Base-by-base conservation (phyloP, 2,797 vertebrate species). In the Megalops cyprinoides region DNA sequence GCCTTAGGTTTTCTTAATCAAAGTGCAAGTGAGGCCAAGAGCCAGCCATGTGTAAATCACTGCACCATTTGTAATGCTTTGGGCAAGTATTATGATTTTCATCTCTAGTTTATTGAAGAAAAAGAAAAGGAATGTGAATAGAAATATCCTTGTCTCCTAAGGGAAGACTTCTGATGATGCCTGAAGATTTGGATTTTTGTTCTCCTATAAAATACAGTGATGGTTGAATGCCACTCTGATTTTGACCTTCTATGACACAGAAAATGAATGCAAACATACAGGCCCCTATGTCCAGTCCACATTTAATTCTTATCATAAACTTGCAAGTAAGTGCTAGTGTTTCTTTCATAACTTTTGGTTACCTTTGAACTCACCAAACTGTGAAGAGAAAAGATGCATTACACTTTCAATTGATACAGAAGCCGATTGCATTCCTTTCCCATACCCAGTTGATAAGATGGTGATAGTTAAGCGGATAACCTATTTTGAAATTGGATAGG, bases 121-220 rank as follows among this genome's bases (percentile, higher is more conserved):
- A 55, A 49, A 55, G 53, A 58, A n/a, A 46, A 78, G 4, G 65
- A 78, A 49, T n/a, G 53, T 55, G 34, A 71, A 80, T 79, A 69
- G 82, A 86, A 44, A 71, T 20, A 71, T 28, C 4, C 60, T 1
- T 62, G n/a, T 62, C 60, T 79, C 76, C 31, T 79, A 76, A 56
- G 69, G 69, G 73, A 74, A 74, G 60, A 77, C 79, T 84, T 39
- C 42, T 55, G 62, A 53, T 82, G 44, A 44, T 28, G n/a, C 20
- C 20, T 5, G n/a, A 42, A 74, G 4, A 65, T 65, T 37, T 65
- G 14, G 8, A 37, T 9, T 48, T 58, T 25, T 58, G 55, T 79
- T 69, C 9, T 25, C 48, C 58, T 73, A n/a, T 28, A 44, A 31
- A 73, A 73, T 74, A n/a, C 9, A 15, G 42, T 4, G 8, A 9